Conservation (phyloP, 2,888 invertebrate genomes). For the Trichogramma evanescens region DNA sequence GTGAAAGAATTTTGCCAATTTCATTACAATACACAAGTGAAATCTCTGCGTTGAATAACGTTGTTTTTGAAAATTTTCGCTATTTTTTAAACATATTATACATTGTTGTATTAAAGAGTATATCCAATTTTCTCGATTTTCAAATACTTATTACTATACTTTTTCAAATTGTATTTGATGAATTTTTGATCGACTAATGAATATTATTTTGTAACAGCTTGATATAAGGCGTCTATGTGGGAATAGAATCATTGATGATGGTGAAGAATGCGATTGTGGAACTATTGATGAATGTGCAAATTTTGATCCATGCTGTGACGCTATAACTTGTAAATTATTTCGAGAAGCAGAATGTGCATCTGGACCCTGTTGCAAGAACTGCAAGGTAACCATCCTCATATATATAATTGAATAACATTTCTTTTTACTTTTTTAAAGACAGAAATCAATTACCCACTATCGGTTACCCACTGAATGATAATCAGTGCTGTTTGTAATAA, state of each 20-base stretch:
- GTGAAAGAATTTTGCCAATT: no score
- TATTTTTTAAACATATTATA: no score
- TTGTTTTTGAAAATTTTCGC: no score
- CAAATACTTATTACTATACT: background rate
- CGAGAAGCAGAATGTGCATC: slow-evolving; percentile 90
- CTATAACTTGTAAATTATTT: slow-evolving; percentile 89
- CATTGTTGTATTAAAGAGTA: background rate
- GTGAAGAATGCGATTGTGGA: slow-evolving; percentile 97
- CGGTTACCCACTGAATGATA: no score
- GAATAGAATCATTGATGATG: slow-evolving; percentile 88
- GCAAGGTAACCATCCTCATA: slow-evolving; percentile 60
- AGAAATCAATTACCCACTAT: no score
- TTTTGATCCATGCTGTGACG: slow-evolving; percentile 93
- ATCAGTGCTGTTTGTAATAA: no score
- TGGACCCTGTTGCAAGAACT: slow-evolving; percentile 84
- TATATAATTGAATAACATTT: no score
- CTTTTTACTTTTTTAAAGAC: no score
- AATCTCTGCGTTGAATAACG: no score
- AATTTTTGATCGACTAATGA: background rate
- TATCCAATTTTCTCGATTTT: background rate
- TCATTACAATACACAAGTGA: no score
- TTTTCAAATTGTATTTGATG: background rate
- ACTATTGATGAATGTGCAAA: slow-evolving; percentile 79
- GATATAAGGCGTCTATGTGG: slow-evolving; percentile 84
- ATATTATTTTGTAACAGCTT: slow-evolving; percentile 22